Evolutionary conservation across 2,888 invertebrate genomes (phyloP).

Genomic region (Heteropelma amictum): DNA sequence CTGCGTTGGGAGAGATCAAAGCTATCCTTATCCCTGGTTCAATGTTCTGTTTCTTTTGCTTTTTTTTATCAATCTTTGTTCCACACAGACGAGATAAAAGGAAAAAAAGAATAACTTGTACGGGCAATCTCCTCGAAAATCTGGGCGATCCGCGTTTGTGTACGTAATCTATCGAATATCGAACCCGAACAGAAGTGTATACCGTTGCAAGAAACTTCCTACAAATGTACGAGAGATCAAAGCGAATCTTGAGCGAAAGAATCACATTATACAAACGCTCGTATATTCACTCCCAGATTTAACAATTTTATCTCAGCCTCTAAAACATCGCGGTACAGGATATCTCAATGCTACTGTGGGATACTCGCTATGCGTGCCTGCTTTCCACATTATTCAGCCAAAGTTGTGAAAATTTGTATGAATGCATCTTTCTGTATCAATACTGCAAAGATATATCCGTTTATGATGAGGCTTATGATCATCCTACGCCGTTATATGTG

Average conservation of each 20-base stretch:
- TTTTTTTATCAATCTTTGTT: conserved; percentile 9
- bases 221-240: conserved; percentile 11
- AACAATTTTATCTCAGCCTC: neutral
- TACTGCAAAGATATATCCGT: neutral
- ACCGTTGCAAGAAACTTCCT: conserved; percentile 1
- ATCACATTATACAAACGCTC: neutral
- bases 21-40: conserved; percentile 29
- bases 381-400: neutral
- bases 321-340: neutral
- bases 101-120: neutral
- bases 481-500: neutral
- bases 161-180: neutral
- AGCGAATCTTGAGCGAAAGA: neutral
- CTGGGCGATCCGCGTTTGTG: neutral
- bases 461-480: conserved; percentile 14
- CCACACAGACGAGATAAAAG: conserved; percentile 18
- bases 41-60: neutral
- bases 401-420: conserved; percentile 3
- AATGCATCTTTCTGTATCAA: neutral
- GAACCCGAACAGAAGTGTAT: neutral
- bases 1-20: conserved; percentile 39
- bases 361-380: neutral
- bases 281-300: neutral
- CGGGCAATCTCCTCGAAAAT: conserved; percentile 26
- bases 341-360: neutral